phyloP scores from a whole-genome alignment of 2,113 vertebrate genomes.

The Bos javanicus region DNA sequence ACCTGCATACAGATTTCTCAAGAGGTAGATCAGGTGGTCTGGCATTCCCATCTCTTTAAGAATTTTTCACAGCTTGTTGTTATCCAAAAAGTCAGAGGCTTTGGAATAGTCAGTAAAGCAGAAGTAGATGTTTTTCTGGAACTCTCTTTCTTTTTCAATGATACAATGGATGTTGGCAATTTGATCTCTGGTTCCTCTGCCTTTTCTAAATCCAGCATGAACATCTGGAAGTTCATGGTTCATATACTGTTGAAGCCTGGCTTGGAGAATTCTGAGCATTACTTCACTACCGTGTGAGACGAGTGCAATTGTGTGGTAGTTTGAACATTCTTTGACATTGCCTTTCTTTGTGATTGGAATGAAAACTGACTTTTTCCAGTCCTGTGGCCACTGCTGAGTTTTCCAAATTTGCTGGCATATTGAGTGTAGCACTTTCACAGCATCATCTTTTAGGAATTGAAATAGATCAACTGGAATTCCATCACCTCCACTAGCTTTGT shows the following conservation, averaged over 20 bases:
- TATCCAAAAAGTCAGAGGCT: background rate
- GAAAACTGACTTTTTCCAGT: background rate
- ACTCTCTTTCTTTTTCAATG: background rate
- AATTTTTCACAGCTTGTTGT: background rate
- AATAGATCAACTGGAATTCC: background rate
- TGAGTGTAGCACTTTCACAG: background rate
- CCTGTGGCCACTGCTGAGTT: background rate
- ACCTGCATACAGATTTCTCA: background rate
- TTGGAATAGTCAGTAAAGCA: background rate
- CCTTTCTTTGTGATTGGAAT: background rate
- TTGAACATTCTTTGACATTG: background rate
- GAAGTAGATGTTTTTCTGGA: background rate
- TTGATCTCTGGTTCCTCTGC: background rate
- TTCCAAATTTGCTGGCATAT: background rate
- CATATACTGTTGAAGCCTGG: background rate
- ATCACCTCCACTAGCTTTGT: background rate
- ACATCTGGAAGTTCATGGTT: background rate
- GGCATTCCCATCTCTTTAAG: background rate
- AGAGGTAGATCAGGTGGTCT: background rate
- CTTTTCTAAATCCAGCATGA: background rate
- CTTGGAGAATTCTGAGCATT: background rate
- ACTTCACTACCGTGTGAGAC: background rate
- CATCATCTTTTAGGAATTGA: background rate
- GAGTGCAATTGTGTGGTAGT: background rate
- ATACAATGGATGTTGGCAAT: accelerated